Evolutionary conservation across 1,140 invertebrate species (phyloP).

Genomic region (Drosophila leontia): DNA sequence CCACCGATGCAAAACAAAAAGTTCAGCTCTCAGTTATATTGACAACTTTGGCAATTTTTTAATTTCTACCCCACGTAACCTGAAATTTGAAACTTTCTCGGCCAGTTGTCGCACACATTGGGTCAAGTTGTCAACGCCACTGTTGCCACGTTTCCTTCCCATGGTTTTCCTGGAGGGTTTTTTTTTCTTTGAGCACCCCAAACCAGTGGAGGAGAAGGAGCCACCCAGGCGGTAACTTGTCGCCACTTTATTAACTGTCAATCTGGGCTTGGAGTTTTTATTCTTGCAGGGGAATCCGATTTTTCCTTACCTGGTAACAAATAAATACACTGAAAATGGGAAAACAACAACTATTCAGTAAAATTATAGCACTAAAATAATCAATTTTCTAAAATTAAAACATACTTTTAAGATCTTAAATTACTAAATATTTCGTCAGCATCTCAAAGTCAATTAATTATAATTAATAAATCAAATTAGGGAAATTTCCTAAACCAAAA

Average conservation of each 20-base stretch:
- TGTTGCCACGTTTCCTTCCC: constrained; percentile 58
- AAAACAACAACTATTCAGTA: too few species aligned
- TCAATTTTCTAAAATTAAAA: too few species aligned
- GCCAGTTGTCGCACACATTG: constrained; percentile 68
- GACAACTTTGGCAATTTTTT: constrained; percentile 58
- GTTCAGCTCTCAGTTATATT: constrained; percentile 43
- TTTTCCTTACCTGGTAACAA: not conserved
- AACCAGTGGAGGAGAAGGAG: constrained; percentile 19
- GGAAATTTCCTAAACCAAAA: not conserved
- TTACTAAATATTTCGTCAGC: not conserved
- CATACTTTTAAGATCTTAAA: too few species aligned
- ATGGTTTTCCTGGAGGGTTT: not conserved
- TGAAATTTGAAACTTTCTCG: constrained; percentile 60
- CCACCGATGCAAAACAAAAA: not conserved
- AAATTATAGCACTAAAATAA: too few species aligned
- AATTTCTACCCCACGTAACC: constrained; percentile 41
- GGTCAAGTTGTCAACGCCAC: constrained; percentile 78
- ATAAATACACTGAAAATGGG: constrained; percentile 1
- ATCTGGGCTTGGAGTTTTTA: constrained; percentile 54
- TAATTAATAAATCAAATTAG: constrained; percentile 11
- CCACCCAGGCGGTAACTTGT: constrained; percentile 70
- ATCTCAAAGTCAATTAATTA: not conserved
- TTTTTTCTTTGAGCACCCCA: constrained; percentile 26
- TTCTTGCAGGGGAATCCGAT: not conserved
- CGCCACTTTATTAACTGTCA: constrained; percentile 80